These are phyloP conservation scores for Charadrius vociferus DNA, from an alignment of 2,113 vertebrate genomes.

Conservation along the genomic window DNA sequence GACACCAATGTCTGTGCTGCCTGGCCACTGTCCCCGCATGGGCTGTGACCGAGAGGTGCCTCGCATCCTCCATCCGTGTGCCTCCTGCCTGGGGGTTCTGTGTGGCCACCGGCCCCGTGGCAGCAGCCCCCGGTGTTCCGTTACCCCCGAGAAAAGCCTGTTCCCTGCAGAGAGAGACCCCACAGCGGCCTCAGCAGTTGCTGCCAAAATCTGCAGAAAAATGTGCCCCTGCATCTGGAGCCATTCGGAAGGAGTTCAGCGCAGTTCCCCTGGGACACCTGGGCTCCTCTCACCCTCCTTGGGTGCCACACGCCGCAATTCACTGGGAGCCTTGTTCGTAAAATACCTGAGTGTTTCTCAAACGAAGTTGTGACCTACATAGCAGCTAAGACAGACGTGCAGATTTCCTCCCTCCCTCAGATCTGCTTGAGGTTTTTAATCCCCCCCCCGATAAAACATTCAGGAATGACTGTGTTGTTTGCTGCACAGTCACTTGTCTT, in stretches of 20 bases:
- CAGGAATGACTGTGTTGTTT: not conserved
- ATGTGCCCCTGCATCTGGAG: not conserved
- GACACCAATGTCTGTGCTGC: fast-evolving
- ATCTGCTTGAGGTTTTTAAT: not conserved
- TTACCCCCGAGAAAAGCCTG: not conserved
- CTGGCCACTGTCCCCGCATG: fast-evolving
- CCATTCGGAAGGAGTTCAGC: not conserved
- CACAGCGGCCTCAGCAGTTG: not conserved
- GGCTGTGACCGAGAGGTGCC: not conserved
- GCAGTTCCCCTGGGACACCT: fast-evolving
- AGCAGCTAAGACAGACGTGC: not conserved
- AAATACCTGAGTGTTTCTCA: not conserved
- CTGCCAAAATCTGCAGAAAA: not conserved
- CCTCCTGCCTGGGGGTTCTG: not conserved
- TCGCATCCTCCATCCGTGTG: not conserved
- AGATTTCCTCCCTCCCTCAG: slow-evolving; percentile 3
- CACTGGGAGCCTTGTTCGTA: not conserved
- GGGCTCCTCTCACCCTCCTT: fast-evolving
- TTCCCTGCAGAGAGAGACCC: not conserved
- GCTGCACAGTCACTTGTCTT: not conserved
- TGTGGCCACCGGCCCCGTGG: not conserved
- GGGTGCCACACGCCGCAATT: not conserved
- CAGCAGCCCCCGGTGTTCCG: not conserved
- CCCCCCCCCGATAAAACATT: not conserved
- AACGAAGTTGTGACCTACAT: not conserved